phyloP scores from a whole-genome alignment of 2,888 invertebrate species.

The Steinernema carpocapsae region DNA sequence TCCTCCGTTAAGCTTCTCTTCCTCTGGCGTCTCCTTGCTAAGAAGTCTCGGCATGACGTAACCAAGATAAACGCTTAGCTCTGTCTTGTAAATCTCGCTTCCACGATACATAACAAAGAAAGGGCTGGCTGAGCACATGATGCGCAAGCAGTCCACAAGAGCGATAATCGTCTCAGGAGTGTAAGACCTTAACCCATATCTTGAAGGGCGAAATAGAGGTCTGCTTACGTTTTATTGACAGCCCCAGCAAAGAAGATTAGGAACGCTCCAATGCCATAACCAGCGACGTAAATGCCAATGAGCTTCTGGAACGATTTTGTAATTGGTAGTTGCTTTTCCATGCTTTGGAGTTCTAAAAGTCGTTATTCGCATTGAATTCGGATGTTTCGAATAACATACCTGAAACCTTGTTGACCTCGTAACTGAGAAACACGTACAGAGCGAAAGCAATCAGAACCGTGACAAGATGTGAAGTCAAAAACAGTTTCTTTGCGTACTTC shows the following conservation, averaged over 20 bases:
- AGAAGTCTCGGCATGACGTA: neutral
- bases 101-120: conserved; percentile 8
- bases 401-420: conserved; percentile 1
- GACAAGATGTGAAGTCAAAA: neutral
- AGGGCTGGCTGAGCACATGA: conserved; percentile 3
- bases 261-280: conserved; percentile 6
- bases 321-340: conserved; percentile 11
- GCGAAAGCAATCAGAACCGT: neutral
- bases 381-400: neutral
- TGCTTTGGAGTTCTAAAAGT: neutral
- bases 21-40: neutral
- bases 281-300: neutral
- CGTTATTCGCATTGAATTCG: too few relatives aligned
- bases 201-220: neutral
- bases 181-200: neutral
- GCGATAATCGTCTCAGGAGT: neutral
- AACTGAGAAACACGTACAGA: conserved; percentile 5
- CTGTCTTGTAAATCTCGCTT: neutral
- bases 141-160: neutral
- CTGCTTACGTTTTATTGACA: neutral
- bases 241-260: neutral
- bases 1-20: neutral
- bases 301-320: neutral
- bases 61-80: neutral
- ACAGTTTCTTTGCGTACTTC: neutral